Evolutionary conservation across 2,888 invertebrate genomes (phyloP).

Genomic region (Empis livida): DNA sequence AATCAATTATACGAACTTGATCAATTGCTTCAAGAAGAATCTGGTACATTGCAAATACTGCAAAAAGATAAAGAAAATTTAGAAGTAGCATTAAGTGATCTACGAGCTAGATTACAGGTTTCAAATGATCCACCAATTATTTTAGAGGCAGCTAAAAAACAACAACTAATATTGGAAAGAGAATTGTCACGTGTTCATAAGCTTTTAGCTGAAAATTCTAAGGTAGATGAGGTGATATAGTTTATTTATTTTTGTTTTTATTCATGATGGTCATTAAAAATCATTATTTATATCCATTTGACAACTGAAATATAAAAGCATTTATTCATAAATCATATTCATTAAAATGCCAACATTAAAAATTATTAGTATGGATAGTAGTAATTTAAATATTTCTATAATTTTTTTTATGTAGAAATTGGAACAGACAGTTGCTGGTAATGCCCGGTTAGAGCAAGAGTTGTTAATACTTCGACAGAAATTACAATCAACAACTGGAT

Average conservation of each 20-base stretch:
- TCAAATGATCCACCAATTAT: constrained; percentile 45
- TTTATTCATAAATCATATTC: too few relatives aligned
- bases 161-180: constrained; percentile 56
- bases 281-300: constrained; percentile 7
- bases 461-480: constrained; percentile 72
- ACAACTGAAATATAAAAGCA: too few relatives aligned
- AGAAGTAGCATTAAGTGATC: constrained; percentile 51
- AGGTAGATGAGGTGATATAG: constrained; percentile 62
- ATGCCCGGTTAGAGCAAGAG: constrained; percentile 78
- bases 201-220: constrained; percentile 80
- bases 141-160: constrained; percentile 53
- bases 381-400: background rate
- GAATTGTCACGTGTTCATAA: constrained; percentile 75
- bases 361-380: too few relatives aligned
- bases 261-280: constrained; percentile 9
- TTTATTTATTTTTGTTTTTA: constrained; percentile 16
- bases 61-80: constrained; percentile 65
- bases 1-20: constrained; percentile 62
- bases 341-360: too few relatives aligned
- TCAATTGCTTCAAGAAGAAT: constrained; percentile 61
- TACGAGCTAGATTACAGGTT: constrained; percentile 53
- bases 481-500: constrained; percentile 55
- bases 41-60: constrained; percentile 54
- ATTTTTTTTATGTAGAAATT: constrained; percentile 49
- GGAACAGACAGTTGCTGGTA: constrained; percentile 84